Conservation (phyloP, 2,113 vertebrate species). For the Eulemur macaco region DNA sequence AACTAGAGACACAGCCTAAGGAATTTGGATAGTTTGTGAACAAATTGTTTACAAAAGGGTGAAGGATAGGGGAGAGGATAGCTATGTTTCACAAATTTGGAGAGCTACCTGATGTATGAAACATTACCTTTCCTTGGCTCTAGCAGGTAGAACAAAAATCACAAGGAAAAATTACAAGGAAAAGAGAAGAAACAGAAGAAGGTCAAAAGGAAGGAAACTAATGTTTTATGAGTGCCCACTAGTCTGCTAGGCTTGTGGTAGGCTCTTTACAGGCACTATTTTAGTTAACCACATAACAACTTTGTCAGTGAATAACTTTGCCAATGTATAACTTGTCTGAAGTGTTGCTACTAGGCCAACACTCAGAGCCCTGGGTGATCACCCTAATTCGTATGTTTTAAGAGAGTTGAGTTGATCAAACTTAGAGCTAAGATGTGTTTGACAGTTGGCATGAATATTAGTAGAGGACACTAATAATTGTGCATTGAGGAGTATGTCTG, state of each 20-base stretch:
- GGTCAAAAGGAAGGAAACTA: not conserved
- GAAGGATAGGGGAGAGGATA: not conserved
- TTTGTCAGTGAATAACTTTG: not conserved
- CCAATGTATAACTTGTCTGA: not conserved
- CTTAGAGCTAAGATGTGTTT: not conserved
- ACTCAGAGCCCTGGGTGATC: not conserved
- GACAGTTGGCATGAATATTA: not conserved
- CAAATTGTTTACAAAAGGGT: not conserved
- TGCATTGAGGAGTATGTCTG: not conserved
- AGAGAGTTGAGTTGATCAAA: not conserved
- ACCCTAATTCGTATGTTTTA: not conserved
- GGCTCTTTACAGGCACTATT: not conserved
- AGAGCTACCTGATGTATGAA: not conserved
- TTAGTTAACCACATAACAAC: not conserved
- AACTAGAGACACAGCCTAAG: not conserved
- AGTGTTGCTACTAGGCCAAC: not conserved
- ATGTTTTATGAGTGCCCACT: not conserved
- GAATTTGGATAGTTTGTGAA: not conserved
- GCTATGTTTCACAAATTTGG: not conserved
- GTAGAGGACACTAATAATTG: not conserved
- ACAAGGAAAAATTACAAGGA: not conserved
- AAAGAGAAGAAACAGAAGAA: not conserved
- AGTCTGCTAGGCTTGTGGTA: not conserved
- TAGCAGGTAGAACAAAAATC: not conserved
- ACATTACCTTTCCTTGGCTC: not conserved